Evolutionary conservation across 2,113 vertebrate genomes (phyloP).

Genomic region (Tichodroma muraria): DNA sequence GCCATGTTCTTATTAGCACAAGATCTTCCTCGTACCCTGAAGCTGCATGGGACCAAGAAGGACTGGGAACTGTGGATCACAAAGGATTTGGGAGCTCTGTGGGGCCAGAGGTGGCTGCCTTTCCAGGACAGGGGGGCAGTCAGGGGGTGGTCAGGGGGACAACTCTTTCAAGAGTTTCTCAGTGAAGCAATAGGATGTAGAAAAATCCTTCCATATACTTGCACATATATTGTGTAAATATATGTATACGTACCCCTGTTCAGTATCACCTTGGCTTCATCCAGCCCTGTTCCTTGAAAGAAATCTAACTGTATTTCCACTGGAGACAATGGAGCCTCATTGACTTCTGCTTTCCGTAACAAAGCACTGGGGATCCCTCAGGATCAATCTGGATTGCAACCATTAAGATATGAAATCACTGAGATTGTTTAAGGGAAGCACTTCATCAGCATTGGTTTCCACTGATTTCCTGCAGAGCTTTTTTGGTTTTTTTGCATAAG

Average conservation of each 20-base stretch:
- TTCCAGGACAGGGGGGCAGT: not conserved
- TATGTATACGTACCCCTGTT: rapidly evolving
- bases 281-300: not conserved
- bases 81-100: not conserved
- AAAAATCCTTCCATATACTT: not conserved
- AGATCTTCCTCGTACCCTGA: not conserved
- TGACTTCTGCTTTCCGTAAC: not conserved
- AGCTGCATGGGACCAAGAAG: not conserved
- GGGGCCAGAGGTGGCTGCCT: not conserved
- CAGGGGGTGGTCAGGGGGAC: not conserved
- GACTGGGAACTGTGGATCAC: not conserved
- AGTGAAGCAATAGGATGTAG: rapidly evolving
- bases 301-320: not conserved
- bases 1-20: rapidly evolving
- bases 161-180: not conserved
- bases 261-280: not conserved
- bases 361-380: not conserved
- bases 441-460: not conserved
- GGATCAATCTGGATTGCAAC: not conserved
- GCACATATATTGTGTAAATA: not conserved
- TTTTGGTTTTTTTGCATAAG: not conserved
- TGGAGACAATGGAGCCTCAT: not conserved
- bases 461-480: not conserved
- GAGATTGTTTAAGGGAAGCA: not conserved
- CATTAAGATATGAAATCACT: not conserved